phyloP scores from a whole-genome alignment of 92 coral and sea anemone genomes.

The Epizoanthus illoricatus region DNA sequence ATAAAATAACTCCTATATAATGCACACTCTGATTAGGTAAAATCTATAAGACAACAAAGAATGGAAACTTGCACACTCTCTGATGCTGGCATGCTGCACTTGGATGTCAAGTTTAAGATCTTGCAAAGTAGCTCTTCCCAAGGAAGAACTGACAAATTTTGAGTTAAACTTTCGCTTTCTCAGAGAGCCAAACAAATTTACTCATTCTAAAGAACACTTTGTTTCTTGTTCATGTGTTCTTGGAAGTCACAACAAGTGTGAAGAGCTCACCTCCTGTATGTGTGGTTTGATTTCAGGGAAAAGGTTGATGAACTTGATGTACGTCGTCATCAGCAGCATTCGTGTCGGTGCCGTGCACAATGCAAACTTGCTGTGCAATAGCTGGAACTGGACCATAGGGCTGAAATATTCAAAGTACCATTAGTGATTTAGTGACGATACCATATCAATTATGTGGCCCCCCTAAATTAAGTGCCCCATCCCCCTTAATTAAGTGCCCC shows the following conservation, averaged over 20 bases:
- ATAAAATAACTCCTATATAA: too few species aligned
- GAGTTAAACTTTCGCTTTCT: too few species aligned
- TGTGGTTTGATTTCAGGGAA: slow-evolving; percentile 96
- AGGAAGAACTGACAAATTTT: too few species aligned
- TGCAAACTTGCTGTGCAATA: slow-evolving; percentile 96
- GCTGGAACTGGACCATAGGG: slow-evolving; percentile 99
- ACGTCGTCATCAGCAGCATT: slow-evolving; percentile 87
- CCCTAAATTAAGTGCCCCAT: background rate
- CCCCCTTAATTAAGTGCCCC: too few species aligned
- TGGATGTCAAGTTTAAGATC: too few species aligned
- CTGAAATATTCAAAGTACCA: slow-evolving; percentile 34
- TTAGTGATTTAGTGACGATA: background rate
- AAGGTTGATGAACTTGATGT: slow-evolving; percentile 94
- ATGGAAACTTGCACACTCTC: too few species aligned
- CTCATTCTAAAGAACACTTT: too few species aligned
- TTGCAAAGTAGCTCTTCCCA: too few species aligned
- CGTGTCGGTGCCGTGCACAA: slow-evolving; percentile 84
- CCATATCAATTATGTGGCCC: background rate
- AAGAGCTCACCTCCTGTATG: slow-evolving; percentile 80
- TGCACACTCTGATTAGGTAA: too few species aligned
- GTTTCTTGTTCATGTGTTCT: background rate
- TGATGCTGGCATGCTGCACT: too few species aligned
- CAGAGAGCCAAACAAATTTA: too few species aligned
- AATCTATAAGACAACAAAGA: too few species aligned
- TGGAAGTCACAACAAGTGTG: background rate